Evolutionary conservation across 2,797 vertebrate species (phyloP).

Genomic region (Zonotrichia albicollis): DNA sequence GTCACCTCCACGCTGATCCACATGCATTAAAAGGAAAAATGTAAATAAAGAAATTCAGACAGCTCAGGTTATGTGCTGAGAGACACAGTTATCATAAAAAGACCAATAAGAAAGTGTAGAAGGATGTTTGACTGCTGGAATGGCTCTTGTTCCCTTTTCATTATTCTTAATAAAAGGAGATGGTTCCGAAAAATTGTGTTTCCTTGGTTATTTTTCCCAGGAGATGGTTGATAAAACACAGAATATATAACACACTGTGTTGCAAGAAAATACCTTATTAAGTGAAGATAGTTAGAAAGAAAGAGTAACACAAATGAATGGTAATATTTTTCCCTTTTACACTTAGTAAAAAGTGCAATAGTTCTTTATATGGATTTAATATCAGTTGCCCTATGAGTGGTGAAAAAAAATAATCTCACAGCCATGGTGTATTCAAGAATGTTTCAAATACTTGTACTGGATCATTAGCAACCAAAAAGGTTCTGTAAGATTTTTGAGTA

Average conservation of each 20-base stretch:
- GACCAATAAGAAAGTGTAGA: constrained; percentile 56
- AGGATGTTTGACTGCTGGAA: constrained; percentile 73
- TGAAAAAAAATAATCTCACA: background rate
- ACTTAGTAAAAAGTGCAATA: constrained; percentile 18
- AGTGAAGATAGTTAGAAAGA: constrained; percentile 72
- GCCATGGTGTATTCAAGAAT: background rate
- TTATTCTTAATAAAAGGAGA: constrained; percentile 80
- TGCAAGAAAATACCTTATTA: constrained; percentile 75
- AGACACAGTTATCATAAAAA: constrained; percentile 54
- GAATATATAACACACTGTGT: constrained; percentile 65
- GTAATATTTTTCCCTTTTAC: constrained; percentile 50
- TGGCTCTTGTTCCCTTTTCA: constrained; percentile 75
- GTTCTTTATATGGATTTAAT: constrained; percentile 60
- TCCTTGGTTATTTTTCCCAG: constrained; percentile 76
- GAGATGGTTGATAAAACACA: constrained; percentile 73
- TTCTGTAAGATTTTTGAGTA: background rate
- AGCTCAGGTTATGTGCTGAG: background rate
- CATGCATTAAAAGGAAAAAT: background rate
- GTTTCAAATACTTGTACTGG: background rate
- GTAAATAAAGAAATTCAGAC: constrained; percentile 1
- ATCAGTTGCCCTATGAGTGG: constrained; percentile 28
- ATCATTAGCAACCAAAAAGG: background rate
- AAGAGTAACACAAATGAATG: constrained; percentile 66
- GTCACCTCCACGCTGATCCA: background rate
- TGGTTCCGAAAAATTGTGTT: constrained; percentile 75